Evolutionary conservation across 2,797 vertebrate genomes (phyloP).

Genomic region (Mormyrus hasselquistii): DNA sequence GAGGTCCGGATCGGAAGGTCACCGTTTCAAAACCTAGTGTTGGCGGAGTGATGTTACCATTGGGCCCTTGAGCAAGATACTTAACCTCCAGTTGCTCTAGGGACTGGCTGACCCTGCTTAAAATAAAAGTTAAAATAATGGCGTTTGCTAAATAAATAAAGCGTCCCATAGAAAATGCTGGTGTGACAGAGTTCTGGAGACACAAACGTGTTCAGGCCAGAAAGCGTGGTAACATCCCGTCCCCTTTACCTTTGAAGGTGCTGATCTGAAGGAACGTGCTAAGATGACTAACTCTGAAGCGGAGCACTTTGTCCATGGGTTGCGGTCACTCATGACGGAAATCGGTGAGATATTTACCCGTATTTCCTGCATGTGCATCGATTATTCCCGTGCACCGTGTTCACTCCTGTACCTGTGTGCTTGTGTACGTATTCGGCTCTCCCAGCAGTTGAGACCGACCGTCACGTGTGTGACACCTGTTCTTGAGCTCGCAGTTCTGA

Average conservation of each 20-base stretch:
- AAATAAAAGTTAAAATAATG: not conserved
- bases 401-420: not conserved
- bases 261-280: slow-evolving; percentile 86
- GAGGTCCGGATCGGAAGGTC: not conserved
- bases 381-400: not conserved
- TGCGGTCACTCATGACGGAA: slow-evolving; percentile 83
- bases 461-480: not conserved
- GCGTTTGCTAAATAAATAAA: not conserved
- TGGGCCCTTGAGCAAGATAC: not conserved
- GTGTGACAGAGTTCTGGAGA: not conserved
- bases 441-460: not conserved
- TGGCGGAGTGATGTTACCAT: not conserved
- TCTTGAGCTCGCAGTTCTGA: not conserved
- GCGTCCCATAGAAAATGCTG: not conserved
- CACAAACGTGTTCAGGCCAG: not conserved
- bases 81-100: not conserved
- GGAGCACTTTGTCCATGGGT: slow-evolving; percentile 74
- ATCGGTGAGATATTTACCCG: slow-evolving; percentile 64
- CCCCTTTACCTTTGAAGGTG: slow-evolving; percentile 54
- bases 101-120: not conserved
- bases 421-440: not conserved
- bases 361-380: not conserved
- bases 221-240: not conserved
- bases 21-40: not conserved
- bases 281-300: slow-evolving; percentile 75